These are phyloP conservation scores for Plutella xylostella DNA, from an alignment of 2,888 invertebrate genomes.

Conservation along the genomic window DNA sequence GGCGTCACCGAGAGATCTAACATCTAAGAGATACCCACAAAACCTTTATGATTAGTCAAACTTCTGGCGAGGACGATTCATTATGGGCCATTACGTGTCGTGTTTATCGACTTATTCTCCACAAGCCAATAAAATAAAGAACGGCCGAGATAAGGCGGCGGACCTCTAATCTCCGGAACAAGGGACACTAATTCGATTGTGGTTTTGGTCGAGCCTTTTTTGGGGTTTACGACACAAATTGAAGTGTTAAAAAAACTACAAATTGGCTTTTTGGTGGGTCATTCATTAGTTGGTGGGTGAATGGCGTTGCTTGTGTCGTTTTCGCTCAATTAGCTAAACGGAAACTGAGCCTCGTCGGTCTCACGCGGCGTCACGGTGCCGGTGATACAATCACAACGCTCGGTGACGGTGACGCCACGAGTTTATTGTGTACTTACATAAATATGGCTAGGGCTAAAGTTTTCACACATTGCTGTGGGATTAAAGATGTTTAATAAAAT, in stretches of 20 bases:
- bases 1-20: too few relatives aligned
- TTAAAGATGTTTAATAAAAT: too few relatives aligned
- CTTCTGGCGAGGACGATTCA: constrained; percentile 64
- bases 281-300: constrained; percentile 64
- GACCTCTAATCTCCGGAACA: constrained; percentile 69
- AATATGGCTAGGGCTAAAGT: too few relatives aligned
- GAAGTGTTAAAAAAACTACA: constrained; percentile 69
- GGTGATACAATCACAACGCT: too few relatives aligned
- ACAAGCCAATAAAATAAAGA: constrained; percentile 70
- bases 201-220: constrained; percentile 65
- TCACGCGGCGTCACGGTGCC: too few relatives aligned
- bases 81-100: constrained; percentile 67
- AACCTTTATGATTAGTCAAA: constrained; percentile 68
- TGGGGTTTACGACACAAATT: constrained; percentile 67
- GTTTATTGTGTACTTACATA: too few relatives aligned
- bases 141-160: constrained; percentile 68
- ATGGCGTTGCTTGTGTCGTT: constrained; percentile 62
- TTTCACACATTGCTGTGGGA: too few relatives aligned
- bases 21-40: constrained; percentile 63
- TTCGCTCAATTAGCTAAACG: constrained; percentile 69
- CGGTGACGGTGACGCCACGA: too few relatives aligned
- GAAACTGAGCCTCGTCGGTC: constrained; percentile 39
- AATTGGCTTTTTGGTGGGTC: constrained; percentile 62
- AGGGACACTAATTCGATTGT: constrained; percentile 71
- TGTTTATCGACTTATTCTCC: constrained; percentile 68